Conservation (phyloP, 2,113 vertebrate species). For the Lamprotornis superbus region DNA sequence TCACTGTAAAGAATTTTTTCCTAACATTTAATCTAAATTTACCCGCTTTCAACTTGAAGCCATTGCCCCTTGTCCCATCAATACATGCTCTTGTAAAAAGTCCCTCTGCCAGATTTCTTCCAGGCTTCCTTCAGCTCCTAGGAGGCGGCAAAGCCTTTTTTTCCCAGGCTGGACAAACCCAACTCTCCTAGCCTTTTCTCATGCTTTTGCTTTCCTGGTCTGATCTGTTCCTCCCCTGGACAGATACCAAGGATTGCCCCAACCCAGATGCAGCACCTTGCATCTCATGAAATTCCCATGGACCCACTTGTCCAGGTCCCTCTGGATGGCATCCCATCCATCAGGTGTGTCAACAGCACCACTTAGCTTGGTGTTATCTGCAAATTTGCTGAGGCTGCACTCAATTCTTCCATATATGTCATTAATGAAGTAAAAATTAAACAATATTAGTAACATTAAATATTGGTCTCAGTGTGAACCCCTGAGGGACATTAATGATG, state of each 20-base stretch:
- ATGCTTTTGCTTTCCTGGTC: background rate
- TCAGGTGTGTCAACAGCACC: background rate
- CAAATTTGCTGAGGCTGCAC: background rate
- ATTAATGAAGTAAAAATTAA: background rate
- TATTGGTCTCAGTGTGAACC: background rate
- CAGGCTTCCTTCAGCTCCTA: background rate
- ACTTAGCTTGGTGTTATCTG: background rate
- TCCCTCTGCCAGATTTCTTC: background rate
- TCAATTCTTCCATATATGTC: background rate
- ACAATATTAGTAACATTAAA: background rate
- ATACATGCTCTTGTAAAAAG: background rate
- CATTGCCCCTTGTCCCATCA: rapidly evolving
- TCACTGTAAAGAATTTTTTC: background rate
- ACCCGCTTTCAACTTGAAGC: background rate
- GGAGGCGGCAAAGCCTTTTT: background rate
- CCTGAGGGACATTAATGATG: background rate
- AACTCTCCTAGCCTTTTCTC: background rate
- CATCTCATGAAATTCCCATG: background rate
- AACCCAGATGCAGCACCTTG: background rate
- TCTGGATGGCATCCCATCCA: background rate
- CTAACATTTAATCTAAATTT: background rate
- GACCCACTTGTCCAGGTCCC: background rate
- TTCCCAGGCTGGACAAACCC: background rate
- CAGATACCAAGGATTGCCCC: background rate
- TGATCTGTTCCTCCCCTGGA: background rate